Evolutionary conservation across 2,113 vertebrate genomes (phyloP).

Genomic region (Oncorhynchus tshawytscha): DNA sequence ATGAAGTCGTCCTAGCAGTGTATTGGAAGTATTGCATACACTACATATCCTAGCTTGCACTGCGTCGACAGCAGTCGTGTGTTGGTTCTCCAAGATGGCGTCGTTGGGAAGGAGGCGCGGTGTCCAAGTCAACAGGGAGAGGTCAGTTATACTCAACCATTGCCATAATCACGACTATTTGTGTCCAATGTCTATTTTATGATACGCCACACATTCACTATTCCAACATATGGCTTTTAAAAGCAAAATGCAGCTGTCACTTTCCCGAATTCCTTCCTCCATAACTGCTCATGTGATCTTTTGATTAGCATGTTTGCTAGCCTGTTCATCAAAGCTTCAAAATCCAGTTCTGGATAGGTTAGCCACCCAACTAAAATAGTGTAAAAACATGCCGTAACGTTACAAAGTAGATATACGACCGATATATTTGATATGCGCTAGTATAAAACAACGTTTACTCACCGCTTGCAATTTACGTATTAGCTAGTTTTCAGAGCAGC

Average conservation of each 20-base stretch:
- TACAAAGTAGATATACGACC: too few species aligned
- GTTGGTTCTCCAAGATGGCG: conserved; percentile 92
- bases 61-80: conserved; percentile 68
- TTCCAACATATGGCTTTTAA: background rate
- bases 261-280: conserved; percentile 28
- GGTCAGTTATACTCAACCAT: conserved; percentile 71
- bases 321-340: conserved; percentile 3
- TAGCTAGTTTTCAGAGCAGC: too few species aligned
- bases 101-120: conserved; percentile 98
- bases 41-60: conserved; percentile 66
- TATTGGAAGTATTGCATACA: conserved; percentile 28
- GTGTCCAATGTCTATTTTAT: background rate
- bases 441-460: too few species aligned
- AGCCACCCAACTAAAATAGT: too few species aligned
- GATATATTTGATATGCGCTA: too few species aligned
- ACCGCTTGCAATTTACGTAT: too few species aligned
- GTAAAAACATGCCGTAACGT: too few species aligned
- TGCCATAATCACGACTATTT: conserved; percentile 1
- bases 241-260: conserved; percentile 4
- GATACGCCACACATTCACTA: background rate
- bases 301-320: conserved; percentile 34
- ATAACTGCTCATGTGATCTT: conserved; percentile 68
- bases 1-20: background rate
- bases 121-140: conserved; percentile 89
- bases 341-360: too few species aligned